phyloP scores from a whole-genome alignment of 2,113 vertebrate genomes.

The Melanocharis versteri region DNA sequence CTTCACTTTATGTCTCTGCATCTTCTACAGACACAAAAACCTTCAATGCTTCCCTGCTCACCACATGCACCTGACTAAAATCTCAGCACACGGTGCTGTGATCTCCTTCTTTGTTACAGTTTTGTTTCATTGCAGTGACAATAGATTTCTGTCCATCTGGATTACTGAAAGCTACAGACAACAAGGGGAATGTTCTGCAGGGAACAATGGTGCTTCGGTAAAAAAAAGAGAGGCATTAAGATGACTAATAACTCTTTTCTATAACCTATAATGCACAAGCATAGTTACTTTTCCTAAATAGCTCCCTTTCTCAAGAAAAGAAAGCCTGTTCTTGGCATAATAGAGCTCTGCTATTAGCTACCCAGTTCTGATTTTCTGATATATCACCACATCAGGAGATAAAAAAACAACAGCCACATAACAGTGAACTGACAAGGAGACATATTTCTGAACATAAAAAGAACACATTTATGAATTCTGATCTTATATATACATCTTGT shows the following conservation, averaged over 20 bases:
- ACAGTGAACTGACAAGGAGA: neutral
- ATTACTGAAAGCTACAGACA: constrained; percentile 18
- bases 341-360: neutral
- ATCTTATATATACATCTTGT: neutral
- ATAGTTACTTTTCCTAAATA: neutral
- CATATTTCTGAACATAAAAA: neutral
- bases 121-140: constrained; percentile 1
- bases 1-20: neutral
- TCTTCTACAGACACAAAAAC: neutral
- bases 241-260: constrained; percentile 19
- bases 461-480: neutral
- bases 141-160: neutral
- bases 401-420: neutral
- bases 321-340: neutral
- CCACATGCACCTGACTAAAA: neutral
- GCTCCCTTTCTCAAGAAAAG: neutral
- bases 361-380: neutral
- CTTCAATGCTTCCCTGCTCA: neutral
- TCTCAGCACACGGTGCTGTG: neutral
- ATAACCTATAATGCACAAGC: neutral
- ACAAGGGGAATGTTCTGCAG: neutral
- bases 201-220: neutral
- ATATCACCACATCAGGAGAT: neutral
- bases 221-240: neutral
- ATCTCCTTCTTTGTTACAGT: neutral